Evolutionary conservation across 2,888 invertebrate species (phyloP).

Genomic region (Atrina japonica): DNA sequence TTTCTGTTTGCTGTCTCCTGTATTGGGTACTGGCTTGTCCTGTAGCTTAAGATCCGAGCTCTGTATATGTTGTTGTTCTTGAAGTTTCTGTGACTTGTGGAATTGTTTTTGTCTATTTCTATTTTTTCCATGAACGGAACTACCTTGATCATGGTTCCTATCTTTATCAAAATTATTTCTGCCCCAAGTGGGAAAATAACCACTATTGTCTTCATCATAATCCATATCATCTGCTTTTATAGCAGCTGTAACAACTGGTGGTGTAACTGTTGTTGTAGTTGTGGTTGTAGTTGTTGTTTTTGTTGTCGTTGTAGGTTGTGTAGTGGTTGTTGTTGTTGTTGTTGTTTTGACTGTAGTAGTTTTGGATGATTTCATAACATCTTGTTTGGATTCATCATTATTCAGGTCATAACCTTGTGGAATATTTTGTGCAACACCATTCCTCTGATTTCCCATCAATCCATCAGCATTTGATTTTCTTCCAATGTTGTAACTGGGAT

Average conservation of each 20-base stretch:
- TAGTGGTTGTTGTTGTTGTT: conserved; percentile 29
- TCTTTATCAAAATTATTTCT: neutral
- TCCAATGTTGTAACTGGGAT: no score
- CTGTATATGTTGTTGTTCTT: neutral
- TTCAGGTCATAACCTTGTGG: no score
- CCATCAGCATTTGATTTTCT: no score
- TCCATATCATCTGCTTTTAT: neutral
- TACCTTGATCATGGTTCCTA: neutral
- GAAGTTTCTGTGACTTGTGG: neutral
- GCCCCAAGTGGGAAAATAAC: conserved; percentile 1
- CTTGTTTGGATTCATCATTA: no score
- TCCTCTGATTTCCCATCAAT: no score
- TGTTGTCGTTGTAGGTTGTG: conserved; percentile 14
- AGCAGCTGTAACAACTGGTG: neutral
- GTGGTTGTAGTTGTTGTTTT: conserved; percentile 19
- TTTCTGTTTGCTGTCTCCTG: neutral
- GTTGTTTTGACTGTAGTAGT: conserved; percentile 16
- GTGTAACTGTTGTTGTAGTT: conserved; percentile 16
- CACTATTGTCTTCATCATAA: neutral
- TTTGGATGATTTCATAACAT: no score
- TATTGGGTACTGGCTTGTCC: neutral
- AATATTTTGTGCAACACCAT: no score
- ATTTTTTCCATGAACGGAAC: neutral
- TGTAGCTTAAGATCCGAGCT: neutral
- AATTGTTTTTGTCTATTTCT: conserved; percentile 3